Percentiles rank a stretch among this genome's conserved stretches.
phyloP scores from a whole-genome alignment of 2,888 invertebrate species.

The Xiphydria camelus region DNA sequence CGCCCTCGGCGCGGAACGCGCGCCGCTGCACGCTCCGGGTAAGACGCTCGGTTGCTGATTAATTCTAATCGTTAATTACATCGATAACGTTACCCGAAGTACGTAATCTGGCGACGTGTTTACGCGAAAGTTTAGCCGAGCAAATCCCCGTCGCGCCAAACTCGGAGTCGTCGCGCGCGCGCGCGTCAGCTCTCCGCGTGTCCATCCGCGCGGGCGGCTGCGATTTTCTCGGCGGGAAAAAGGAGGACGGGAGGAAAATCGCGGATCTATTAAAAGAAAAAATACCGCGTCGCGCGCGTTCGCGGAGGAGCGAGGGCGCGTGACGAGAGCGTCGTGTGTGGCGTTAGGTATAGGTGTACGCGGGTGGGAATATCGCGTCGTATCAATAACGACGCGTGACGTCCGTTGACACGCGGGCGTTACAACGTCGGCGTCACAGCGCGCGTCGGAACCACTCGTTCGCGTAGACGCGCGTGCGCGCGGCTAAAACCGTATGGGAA shows the following conservation, averaged over 20 bases:
- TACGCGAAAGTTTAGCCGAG: conserved; percentile 32
- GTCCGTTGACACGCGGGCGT: conserved; percentile 27
- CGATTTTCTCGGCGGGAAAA: too few relatives aligned
- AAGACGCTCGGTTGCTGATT: conserved; percentile 39
- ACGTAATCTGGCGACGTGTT: conserved; percentile 38
- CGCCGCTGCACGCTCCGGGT: not conserved
- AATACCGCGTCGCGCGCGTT: not conserved
- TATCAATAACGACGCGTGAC: conserved; percentile 32
- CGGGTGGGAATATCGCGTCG: not conserved
- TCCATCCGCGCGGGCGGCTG: too few relatives aligned
- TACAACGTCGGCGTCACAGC: too few relatives aligned
- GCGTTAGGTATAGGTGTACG: too few relatives aligned
- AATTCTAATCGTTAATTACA: conserved; percentile 44
- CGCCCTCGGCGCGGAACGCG: not conserved
- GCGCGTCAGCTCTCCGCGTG: too few relatives aligned
- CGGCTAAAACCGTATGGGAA: too few relatives aligned
- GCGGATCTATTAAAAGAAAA: not conserved
- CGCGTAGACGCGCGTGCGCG: too few relatives aligned
- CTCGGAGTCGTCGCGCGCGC: too few relatives aligned
- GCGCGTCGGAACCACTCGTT: too few relatives aligned
- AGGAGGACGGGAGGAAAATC: too few relatives aligned
- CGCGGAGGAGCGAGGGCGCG: too few relatives aligned
- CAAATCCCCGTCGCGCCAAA: conserved; percentile 10
- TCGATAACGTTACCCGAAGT: conserved; percentile 28
- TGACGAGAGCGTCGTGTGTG: too few relatives aligned